Base-by-base conservation (phyloP, 2,797 vertebrate species). In the Megaceryle alcyon region DNA sequence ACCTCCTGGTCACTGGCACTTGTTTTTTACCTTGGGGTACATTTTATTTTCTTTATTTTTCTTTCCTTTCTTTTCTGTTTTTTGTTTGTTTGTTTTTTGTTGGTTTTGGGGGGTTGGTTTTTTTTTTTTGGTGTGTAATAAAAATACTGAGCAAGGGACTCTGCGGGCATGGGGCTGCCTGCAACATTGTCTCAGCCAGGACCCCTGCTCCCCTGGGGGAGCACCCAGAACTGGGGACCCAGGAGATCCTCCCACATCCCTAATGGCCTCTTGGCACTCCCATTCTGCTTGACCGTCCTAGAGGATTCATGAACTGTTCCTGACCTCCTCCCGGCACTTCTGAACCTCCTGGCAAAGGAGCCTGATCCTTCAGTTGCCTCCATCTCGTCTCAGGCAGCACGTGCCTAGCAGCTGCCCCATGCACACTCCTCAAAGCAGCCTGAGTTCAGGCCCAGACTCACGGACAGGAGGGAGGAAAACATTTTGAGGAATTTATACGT, bases 51-150 rank as follows among this genome's bases (percentile, higher is more conserved):
- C 64, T 80, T 70, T 72, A 17, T 7, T 4, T 41, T 35, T 9
- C 35, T 35, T 39, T 39, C 39, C 20, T 46, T 21, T 46, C 20
- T 46, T 46, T 44, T 44, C 39, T 39, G 77, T 69, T 76, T 17
- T 7, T 4, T 59, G 85, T 80, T 61, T 20, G 12, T 20, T 68
- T 29, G 59, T 80, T 70, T 72, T 20, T 7, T 3, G 18, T 46
- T 21, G 35, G 35, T 21, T 21, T 46, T 21, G 35, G 35, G 35
- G 35, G 35, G 35, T 25, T 12, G 9, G 57, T 68, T 72, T n/a
- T 10, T 31, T 65, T 68, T 78, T 18, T 33, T 33, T 72, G 46
- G 88, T 80, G 96, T 97, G 92, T 97, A 95, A 97, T 96, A 96
- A 97, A 97, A 90, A 66, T 51, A 56, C 86, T 54, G 81, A 96